Evolutionary conservation across 2,888 invertebrate species (phyloP).

Genomic region (Schizaphis graminum): DNA sequence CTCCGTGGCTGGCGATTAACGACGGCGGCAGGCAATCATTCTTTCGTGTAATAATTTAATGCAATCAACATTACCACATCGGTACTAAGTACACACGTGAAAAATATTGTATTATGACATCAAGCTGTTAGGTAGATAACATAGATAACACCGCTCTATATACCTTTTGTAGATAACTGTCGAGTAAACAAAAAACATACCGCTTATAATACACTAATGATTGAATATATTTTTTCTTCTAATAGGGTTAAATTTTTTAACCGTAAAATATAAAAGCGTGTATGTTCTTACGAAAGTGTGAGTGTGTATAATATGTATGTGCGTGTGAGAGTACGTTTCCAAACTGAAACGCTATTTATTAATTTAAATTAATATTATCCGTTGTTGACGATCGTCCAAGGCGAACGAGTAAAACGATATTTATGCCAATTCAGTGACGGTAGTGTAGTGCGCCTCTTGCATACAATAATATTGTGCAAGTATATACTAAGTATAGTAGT

Average conservation of each 20-base stretch:
- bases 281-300: background rate
- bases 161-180: background rate
- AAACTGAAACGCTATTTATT: background rate
- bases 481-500: background rate
- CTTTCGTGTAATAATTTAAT: background rate
- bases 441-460: background rate
- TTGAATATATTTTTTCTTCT: background rate
- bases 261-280: background rate
- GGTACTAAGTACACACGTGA: background rate
- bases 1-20: background rate
- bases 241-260: background rate
- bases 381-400: conserved; percentile 21
- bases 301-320: background rate
- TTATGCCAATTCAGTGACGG: background rate
- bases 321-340: background rate
- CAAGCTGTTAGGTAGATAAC: background rate
- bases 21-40: background rate
- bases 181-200: background rate
- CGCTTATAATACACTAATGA: background rate
- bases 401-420: conserved; percentile 30
- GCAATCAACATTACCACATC: background rate
- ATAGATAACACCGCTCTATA: no score
- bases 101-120: background rate
- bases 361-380: background rate
- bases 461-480: background rate